These are phyloP conservation scores for Xiphias gladius DNA, from an alignment of 2,113 vertebrate genomes.

Conservation along the genomic window DNA sequence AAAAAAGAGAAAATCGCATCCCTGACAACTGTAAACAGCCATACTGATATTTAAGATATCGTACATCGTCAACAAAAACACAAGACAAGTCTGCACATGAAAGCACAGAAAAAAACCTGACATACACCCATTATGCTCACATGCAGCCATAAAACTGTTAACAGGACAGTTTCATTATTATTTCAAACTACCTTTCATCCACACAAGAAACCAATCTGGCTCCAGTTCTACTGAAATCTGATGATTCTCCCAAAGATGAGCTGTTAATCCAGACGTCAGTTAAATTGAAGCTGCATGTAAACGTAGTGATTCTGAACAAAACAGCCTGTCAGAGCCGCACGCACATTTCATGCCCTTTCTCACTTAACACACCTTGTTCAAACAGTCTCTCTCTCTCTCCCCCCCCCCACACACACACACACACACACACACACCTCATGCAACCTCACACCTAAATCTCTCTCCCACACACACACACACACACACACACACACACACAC, in stretches of 20 bases:
- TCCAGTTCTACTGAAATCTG: not conserved
- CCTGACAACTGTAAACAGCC: constrained; percentile 44
- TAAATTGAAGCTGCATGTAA: constrained; percentile 46
- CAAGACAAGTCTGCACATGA: constrained; percentile 21
- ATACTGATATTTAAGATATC: constrained; percentile 38
- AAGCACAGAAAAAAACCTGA: not conserved
- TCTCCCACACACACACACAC: not conserved
- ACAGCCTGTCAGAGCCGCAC: constrained; percentile 6
- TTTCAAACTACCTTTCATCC: not conserved
- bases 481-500: not conserved
- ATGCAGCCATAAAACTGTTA: constrained; percentile 38
- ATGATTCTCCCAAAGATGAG: not conserved
- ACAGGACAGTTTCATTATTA: not conserved
- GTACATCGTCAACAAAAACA: constrained; percentile 14
- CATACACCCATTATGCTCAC: not conserved
- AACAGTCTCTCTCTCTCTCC: not conserved
- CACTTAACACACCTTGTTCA: not conserved
- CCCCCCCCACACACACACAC: not conserved
- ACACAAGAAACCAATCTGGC: not conserved
- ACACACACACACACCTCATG: not conserved
- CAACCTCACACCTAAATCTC: constrained; percentile 11
- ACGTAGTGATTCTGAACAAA: constrained; percentile 1
- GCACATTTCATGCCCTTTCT: not conserved
- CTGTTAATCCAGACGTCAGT: not conserved
- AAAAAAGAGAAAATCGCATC: constrained; percentile 20